Evolutionary conservation across 2,113 vertebrate species (phyloP), one percentile per base, ranked within the genome.

Genomic region (Xyliphius kryptos): DNA sequence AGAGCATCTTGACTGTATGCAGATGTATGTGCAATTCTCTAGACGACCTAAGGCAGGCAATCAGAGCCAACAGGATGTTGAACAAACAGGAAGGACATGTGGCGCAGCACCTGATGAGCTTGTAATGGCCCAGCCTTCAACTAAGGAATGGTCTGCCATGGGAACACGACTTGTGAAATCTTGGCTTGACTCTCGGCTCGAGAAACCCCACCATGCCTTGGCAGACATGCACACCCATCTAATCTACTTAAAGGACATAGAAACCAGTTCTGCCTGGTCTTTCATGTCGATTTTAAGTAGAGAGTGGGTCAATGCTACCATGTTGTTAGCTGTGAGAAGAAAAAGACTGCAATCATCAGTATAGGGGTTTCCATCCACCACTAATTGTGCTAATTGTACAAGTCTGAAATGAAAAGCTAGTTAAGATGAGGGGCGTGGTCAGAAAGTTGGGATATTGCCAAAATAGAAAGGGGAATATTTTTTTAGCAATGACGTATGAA

Each of bases 11-110:
- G 22, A 54, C 56, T 52, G 21, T 46, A 57, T 63, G 61, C 60
- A 63, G 60, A 57, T 43, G 36, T 16, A 46, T n/a, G 40, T 51
- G 53, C 41, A 46, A 57, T 54, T 17, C 15, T 46, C 26, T 58
- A 46, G 21, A 44, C 26, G 37, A 57, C 40, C 46, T 47, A 11
- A 19, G 41, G 57, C 32, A 57, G 41, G 57, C 52, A 61, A 56
- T 66, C 48, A 49, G 56, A 40, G 36, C 26, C 41, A 57, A 67
- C 61, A 73, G 61, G 66, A 73, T 37, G 49, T 40, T 49, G 26
- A 54, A 63, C 41, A 69, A 66, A 63, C 54, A 66, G 54, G 48
- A 67, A 15, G 65, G 53, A 38, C 19, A 44, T 41, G 61, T 47
- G 61, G 68, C 64, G 58, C 16, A 57, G 21, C 43, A 50, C 9